phyloP scores from a whole-genome alignment of 1,140 invertebrate species.

The Euschistus heros region DNA sequence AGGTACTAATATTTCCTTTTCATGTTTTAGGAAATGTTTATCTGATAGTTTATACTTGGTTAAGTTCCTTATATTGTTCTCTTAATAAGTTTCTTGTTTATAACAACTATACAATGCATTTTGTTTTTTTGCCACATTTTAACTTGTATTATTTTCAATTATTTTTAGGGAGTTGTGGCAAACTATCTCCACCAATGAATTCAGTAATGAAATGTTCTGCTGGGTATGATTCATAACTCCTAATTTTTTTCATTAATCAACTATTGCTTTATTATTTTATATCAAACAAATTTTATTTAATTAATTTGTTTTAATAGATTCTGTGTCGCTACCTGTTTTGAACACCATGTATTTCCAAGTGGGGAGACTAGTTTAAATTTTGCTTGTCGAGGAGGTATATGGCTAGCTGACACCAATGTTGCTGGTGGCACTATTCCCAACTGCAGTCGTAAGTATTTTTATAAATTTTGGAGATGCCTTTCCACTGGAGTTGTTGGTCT shows the following conservation, averaged over 20 bases:
- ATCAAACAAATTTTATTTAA: neutral
- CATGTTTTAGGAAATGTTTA: too few species aligned
- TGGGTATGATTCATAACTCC: neutral
- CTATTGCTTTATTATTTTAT: neutral
- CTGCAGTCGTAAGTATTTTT: neutral
- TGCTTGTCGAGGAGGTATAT: neutral
- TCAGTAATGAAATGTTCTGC: neutral
- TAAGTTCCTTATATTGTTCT: too few species aligned
- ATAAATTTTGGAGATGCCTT: too few species aligned
- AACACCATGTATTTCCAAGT: slow-evolving; percentile 1
- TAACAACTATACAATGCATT: too few species aligned
- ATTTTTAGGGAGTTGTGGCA: slow-evolving; percentile 1
- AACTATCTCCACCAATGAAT: neutral
- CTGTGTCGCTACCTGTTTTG: slow-evolving; percentile 1
- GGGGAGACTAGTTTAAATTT: slow-evolving; percentile 2
- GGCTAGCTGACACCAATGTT: neutral
- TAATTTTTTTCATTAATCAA: neutral
- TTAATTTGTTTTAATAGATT: neutral
- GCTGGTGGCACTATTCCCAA: neutral
- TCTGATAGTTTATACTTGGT: too few species aligned
- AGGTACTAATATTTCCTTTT: too few species aligned
- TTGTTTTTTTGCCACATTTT: too few species aligned
- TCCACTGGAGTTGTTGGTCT: too few species aligned
- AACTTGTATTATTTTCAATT: too few species aligned
- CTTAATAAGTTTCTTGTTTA: too few species aligned